Base-by-base conservation (phyloP, 2,888 invertebrate species). In the Nomada ferruginata region DNA sequence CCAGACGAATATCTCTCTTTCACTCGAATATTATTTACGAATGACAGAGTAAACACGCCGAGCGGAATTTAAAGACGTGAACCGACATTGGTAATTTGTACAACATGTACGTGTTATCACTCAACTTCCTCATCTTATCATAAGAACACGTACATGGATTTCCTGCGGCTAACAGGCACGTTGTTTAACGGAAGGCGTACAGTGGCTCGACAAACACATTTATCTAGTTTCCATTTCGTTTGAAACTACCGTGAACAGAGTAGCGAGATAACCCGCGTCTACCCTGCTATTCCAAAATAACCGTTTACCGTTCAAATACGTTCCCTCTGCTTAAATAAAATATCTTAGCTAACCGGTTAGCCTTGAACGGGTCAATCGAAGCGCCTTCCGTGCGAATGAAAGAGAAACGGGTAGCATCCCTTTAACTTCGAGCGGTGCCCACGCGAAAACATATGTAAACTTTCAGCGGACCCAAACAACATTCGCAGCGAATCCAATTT, bases 81-180 rank as follows among this genome's bases (percentile, higher is more conserved):
- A 53, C n/a, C 13, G 42, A 60, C 42, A n/a, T 65, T 36, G 11
- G 9, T 2, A 1, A 44, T 61, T 65, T 63, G 9, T 50, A 26
- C 47, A 11, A 10, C 26, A 10, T 50, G 15, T 71, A 20, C 47
- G 9, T 47, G 47, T 71, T 82, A 81, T 76, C 81, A 42, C 53
- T 55, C 23, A 9, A 50, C 50, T 76, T 81, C 71, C 71, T 53
- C 68, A 55, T 50, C 71, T 60, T 73, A 73, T 23, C 52, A 11
- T 50, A 47, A 53, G 11, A 60, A 70, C 76, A 53, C 53, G 81
- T 50, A 60, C 61, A 65, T 65, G 80, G 70, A 71, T 61, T 75
- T 74, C 71, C 66, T 80, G 76, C 36, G 69, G 77, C 55, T 53
- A 50, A 71, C 59, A 63, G 13, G 23, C 69, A n/a, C 26, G 53